Base-by-base conservation (phyloP, 2,888 invertebrate genomes). In the Clepsis dumicolana region DNA sequence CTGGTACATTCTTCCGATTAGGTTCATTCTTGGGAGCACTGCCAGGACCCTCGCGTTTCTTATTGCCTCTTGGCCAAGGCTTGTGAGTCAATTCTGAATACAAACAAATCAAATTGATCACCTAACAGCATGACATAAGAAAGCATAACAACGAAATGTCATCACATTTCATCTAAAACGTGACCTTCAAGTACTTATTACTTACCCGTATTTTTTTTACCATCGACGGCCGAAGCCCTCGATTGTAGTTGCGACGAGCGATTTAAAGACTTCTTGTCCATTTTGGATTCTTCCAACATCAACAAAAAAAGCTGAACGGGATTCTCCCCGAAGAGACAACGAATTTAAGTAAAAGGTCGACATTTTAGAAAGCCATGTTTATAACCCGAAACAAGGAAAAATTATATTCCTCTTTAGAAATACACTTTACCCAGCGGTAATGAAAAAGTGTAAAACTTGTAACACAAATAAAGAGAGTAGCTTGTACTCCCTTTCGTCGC, bases 311-410 rank as follows among this genome's bases (percentile, higher is more conserved):
- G 88, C 89, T 90, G 90, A 93, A 94, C 94, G 94, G 94, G 94
- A 85, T 89, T 92, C 95, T 95, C 96, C 96, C 95, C 95, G 92
- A 94, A 96, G 96, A 96, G 96, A 95, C 94, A 94, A 94, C 91
- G 94, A 94, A 90, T 90, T 89, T 94, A 94, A 93, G 93, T 95
- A 95, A 94, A 95, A 91, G 91, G 94, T 94, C 95, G 95, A 96
- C 96, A 96, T 96, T 95, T 96, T 96, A 96, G 95, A 95, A 96
- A 95, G 96, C 96, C 96, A 96, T 96, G 95, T 96, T 96, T 95
- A 93, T 94, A 88, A 89, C 89, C 86, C 88, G 89, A 90, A 88
- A 93, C 90, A 94, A 94, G 90, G 91, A 94, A 91, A 94, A 94
- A 94, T 87, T 84, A 77, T 77, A 80, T 78, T 80, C 78, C 83